Base-by-base conservation (phyloP, 1,140 invertebrate genomes). In the Hesperophylax magnus region DNA sequence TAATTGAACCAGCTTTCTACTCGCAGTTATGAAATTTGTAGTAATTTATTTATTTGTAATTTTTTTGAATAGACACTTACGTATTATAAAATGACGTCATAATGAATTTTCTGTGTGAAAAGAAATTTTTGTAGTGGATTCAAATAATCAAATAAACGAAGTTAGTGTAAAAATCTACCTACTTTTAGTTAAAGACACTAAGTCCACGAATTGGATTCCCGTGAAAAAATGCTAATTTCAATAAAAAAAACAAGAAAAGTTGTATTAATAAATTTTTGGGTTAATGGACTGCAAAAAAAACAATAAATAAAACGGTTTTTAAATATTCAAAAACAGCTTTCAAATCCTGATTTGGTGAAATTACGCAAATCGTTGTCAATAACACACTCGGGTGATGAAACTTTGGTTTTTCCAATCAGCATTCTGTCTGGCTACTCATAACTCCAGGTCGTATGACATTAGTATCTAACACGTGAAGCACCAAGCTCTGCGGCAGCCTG, bases 301-400 rank as follows among this genome's bases (percentile, higher is more conserved):
- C 5, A 71, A 71, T 71, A 52, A n/a, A 27, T 65, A 27, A 24
- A 31, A 24, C 24, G 5, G 24, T 47, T 67, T 52, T 71, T 22
- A 18, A 18, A 22, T 71, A 39, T 20, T 71, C 39, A 52, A 20
- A 47, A 71, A 18, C 31, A 52, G 67, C 67, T 71, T 71, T 71
- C 34, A n/a, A 20, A 71, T 20, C 67, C 39, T 52, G 67, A 39
- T 47, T 71, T 52, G 20, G 47, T 53, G 20, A 47, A 20, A 8
- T 47, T 34, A 22, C 39, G 61, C 22, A 2, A 71, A 53, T 65
- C 39, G 14, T 65, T 47, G 67, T 47, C 67, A 71, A 71, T 71
- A 71, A 71, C 67, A 71, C 31, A 9, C 53, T 53, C 20, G 31
- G 31, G 7, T 71, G 67, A 71, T 20, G 67, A 71, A 71, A 71